Percentiles rank a stretch among this genome's conserved stretches.
phyloP scores from a whole-genome alignment of 2,113 vertebrate genomes.

The Paradisaea rubra region DNA sequence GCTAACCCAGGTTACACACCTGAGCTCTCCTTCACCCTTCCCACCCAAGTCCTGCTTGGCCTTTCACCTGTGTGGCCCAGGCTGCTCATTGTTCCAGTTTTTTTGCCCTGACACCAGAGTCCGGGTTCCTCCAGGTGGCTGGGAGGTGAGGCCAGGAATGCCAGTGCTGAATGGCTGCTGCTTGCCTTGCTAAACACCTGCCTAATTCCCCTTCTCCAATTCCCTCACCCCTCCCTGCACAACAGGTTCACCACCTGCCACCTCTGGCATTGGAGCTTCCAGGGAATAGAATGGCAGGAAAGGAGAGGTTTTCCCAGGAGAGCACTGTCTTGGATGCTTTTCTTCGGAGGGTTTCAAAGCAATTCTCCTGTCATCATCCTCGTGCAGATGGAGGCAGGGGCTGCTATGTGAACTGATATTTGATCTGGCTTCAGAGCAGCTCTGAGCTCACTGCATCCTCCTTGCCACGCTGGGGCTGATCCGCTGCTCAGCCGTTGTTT shows the following conservation, averaged over 20 bases:
- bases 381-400: background rate
- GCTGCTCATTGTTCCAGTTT: background rate
- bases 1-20: background rate
- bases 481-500: background rate
- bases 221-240: background rate
- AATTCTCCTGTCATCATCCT: background rate
- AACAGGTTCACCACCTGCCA: conserved; percentile 17
- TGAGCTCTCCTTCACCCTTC: background rate
- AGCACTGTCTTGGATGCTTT: background rate
- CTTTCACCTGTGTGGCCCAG: background rate
- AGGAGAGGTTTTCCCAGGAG: background rate
- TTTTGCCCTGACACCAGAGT: background rate
- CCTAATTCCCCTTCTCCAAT: background rate
- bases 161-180: background rate
- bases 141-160: background rate
- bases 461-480: background rate
- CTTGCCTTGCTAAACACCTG: background rate
- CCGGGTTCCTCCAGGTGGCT: background rate
- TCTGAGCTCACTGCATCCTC: background rate
- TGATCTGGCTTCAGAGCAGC: conserved; percentile 34
- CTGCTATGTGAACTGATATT: conserved; percentile 1
- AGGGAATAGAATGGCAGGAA: background rate
- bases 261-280: background rate
- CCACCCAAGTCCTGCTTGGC: background rate
- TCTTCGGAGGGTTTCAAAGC: background rate